Conservation (phyloP, 2,797 vertebrate species). For the Pogonophryne albipinna region DNA sequence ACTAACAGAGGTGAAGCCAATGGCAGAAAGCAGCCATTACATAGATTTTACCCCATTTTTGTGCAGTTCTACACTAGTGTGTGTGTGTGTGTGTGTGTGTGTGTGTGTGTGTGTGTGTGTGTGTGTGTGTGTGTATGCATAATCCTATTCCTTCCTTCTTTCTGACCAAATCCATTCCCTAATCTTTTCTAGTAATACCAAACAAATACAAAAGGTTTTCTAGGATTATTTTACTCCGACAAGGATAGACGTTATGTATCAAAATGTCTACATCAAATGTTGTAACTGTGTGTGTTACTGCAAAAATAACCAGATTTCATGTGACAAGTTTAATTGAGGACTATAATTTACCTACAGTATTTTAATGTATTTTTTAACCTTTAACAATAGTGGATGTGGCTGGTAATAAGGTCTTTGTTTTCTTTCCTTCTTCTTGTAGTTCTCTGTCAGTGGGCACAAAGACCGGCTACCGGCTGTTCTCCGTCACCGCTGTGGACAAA, state of each 20-base stretch:
- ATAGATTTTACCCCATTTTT: not conserved
- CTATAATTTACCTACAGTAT: no score
- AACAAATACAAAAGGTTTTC: not conserved
- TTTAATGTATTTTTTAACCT: not conserved
- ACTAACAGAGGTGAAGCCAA: not conserved
- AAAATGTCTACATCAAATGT: not conserved
- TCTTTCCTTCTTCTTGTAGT: slow-evolving; percentile 71
- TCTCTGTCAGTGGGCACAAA: slow-evolving; percentile 94
- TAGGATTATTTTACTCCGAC: not conserved
- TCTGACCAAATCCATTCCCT: slow-evolving; percentile 16
- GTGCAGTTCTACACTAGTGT: not conserved
- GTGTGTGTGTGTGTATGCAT: not conserved
- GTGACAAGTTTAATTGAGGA: not conserved
- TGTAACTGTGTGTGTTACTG: no score
- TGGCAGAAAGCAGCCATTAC: not conserved
- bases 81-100: not conserved
- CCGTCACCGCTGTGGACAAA: slow-evolving; percentile 92
- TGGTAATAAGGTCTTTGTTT: slow-evolving; percentile 4
- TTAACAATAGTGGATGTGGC: not conserved
- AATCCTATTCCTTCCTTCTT: not conserved
- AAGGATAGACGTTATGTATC: not conserved
- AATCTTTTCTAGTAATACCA: not conserved
- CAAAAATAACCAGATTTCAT: not conserved
- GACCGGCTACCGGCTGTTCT: slow-evolving; percentile 93
- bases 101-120: not conserved